Conservation (phyloP, 2,888 invertebrate genomes). For the Lobophora halterata region DNA sequence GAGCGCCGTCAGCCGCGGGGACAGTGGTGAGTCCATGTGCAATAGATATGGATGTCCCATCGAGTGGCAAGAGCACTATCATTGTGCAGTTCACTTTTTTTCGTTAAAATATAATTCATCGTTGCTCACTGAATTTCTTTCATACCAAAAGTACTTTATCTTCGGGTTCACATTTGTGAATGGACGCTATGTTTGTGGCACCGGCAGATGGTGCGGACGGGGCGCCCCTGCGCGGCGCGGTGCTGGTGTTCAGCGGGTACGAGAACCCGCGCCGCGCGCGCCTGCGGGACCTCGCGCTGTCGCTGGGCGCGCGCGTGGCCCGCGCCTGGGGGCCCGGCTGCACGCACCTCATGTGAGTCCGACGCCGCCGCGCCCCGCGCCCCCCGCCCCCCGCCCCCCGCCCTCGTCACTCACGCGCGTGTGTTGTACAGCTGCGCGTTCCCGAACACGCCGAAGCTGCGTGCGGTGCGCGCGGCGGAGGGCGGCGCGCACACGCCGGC, state of each 20-base stretch:
- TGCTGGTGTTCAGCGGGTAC: conserved; percentile 93
- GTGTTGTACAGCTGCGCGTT: conserved; percentile 89
- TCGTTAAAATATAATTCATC: too few relatives aligned
- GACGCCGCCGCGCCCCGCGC: conserved; percentile 82
- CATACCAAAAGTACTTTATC: too few relatives aligned
- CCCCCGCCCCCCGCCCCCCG: conserved; percentile 81
- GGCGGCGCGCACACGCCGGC: conserved; percentile 79
- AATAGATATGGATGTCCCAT: background rate
- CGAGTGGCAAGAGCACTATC: background rate
- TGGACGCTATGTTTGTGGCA: conserved; percentile 1
- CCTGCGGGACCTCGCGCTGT: conserved; percentile 84
- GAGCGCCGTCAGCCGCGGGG: too few relatives aligned
- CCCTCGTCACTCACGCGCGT: background rate
- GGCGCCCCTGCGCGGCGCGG: conserved; percentile 81
- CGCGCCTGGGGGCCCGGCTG: conserved; percentile 87
- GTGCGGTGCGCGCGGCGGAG: conserved; percentile 80
- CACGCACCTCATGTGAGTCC: conserved; percentile 91
- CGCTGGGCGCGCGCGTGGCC: conserved; percentile 90
- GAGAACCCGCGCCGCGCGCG: conserved; percentile 87
- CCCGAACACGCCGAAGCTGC: conserved; percentile 92
- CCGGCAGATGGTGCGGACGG: conserved; percentile 19
- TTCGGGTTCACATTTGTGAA: too few relatives aligned
- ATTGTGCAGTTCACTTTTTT: too few relatives aligned
- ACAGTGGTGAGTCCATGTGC: conserved; percentile 5
- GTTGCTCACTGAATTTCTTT: too few relatives aligned